Conservation (phyloP, 2,797 vertebrate genomes). For the Pseudopleuronectes americanus region DNA sequence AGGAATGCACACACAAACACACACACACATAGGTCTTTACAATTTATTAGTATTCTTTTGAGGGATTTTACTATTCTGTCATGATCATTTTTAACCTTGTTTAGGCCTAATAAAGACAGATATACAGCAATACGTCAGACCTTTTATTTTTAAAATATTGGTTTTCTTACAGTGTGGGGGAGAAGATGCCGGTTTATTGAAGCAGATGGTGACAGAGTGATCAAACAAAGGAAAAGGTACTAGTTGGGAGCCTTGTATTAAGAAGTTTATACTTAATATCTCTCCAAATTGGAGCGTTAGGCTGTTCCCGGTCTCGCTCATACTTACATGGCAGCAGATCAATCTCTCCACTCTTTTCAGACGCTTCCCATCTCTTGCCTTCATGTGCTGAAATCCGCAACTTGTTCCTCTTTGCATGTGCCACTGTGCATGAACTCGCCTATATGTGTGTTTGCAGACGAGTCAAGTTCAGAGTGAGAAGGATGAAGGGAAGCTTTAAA, state of each 20-base stretch:
- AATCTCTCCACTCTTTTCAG: constrained; percentile 39
- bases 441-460: neutral
- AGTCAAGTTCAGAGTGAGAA: constrained; percentile 34
- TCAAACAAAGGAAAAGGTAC: constrained; percentile 16
- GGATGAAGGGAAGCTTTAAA: constrained; percentile 22
- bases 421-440: constrained; percentile 30
- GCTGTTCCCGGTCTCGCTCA: constrained; percentile 54
- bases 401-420: constrained; percentile 55
- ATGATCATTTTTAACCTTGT: neutral
- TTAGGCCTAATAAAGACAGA: neutral
- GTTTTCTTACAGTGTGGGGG: constrained; percentile 18
- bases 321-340: constrained; percentile 63
- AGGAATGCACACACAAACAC: neutral
- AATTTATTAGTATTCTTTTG: neutral
- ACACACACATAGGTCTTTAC: neutral
- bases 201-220: constrained; percentile 64
- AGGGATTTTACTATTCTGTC: neutral
- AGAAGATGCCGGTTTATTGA: constrained; percentile 28
- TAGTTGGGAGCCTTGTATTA: constrained; percentile 46
- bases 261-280: constrained; percentile 65
- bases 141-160: constrained; percentile 13
- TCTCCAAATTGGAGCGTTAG: constrained; percentile 70
- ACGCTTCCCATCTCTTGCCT: constrained; percentile 25
- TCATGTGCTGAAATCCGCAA: constrained; percentile 42
- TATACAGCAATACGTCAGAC: neutral